Base-by-base conservation (phyloP, 2,113 vertebrate genomes). In the Orycteropus afer region DNA sequence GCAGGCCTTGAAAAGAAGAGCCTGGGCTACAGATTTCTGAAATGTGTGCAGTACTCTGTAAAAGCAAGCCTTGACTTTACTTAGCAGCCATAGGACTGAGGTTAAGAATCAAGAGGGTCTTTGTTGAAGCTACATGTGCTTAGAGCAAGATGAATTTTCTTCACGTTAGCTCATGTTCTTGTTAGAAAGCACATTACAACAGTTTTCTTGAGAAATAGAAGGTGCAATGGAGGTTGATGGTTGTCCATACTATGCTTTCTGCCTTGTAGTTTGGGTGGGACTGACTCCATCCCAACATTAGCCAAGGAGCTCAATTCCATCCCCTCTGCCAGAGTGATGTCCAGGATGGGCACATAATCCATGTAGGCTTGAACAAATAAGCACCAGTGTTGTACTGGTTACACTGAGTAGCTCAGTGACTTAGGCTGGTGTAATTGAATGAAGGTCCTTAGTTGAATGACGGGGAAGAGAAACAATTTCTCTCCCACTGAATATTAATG, bases 131-230 rank as follows among this genome's bases (percentile, higher is more conserved):
- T 55, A 37, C 9, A 6, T 61, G 13, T 11, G 32, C 15, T 80
- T 84, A 89, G 20, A 69, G 85, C 27, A 80, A 9, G 4, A 29
- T 65, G 47, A 57, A 47, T 73, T 61, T 91, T 84, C 53, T 95
- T 53, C 57, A 76, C n/a, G 42, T 63, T 89, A 34, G 71, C 22
- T 32, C 51, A 51, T 51, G 20, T 73, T 32, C 32, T 90, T 73
- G 25, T 77, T 86, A 47, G 83, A 89, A 96, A 94, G 37, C 14
- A 74, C 42, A 74, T 22, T 27, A 74, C 22, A 76, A 69, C 93
- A 80, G 42, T 45, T 78, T 90, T 90, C 53, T 34, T 69, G 86
- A 79, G 78, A 94, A 90, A 84, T 15, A n/a, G 76, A 93, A 89
- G 32, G 45, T 37, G 0, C 32, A 53, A 37, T 57, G 25, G 29